phyloP scores from a whole-genome alignment of 2,888 invertebrate species.

The Acrobasis repandana region DNA sequence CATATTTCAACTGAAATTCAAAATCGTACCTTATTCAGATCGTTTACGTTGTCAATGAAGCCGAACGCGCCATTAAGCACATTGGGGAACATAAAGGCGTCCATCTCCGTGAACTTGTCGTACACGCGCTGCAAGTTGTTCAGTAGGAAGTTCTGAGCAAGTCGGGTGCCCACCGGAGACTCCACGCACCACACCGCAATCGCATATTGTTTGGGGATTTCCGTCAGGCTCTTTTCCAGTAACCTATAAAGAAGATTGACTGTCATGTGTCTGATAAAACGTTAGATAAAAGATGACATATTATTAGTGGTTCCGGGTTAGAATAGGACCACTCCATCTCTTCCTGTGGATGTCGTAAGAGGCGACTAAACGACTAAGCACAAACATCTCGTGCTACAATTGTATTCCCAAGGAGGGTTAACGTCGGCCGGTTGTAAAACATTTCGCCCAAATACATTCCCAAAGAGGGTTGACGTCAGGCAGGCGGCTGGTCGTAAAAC shows the following conservation, averaged over 20 bases:
- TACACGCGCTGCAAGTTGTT: conserved; percentile 86
- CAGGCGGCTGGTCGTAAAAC: no score
- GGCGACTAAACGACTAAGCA: no score
- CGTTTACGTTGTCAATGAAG: conserved; percentile 54
- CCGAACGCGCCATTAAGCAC: conserved; percentile 68
- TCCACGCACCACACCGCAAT: conserved; percentile 65
- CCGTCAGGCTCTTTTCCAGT: conserved; percentile 62
- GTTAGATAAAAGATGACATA: no score
- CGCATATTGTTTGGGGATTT: conserved; percentile 71
- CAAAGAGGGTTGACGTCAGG: no score
- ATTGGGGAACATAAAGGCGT: conserved; percentile 66
- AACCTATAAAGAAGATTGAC: conserved; percentile 46
- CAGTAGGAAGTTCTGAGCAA: conserved; percentile 89
- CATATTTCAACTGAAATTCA: no score
- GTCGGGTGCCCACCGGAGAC: conserved; percentile 75
- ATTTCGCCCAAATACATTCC: no score
- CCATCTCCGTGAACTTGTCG: conserved; percentile 57
- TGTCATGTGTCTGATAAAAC: not conserved
- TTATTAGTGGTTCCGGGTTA: no score
- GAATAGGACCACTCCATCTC: no score
- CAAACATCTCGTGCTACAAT: no score
- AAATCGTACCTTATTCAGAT: conserved; percentile 62
- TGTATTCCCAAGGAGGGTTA: no score
- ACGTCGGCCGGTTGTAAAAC: no score
- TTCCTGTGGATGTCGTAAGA: no score